Percentiles rank a stretch among this genome's conserved stretches.
Conservation (phyloP, 2,797 vertebrate genomes). For the Karalla daura region DNA sequence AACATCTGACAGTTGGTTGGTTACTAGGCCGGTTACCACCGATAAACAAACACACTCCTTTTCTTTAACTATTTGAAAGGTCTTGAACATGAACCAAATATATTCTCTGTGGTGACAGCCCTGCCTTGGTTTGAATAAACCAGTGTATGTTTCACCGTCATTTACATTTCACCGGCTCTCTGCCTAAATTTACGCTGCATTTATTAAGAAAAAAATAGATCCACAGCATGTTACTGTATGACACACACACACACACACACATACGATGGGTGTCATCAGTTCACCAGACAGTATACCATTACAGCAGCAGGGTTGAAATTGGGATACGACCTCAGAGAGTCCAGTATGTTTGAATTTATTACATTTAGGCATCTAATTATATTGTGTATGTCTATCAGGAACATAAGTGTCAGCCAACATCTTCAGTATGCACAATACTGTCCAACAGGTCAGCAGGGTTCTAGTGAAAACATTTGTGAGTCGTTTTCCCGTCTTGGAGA, state of each 20-base stretch:
- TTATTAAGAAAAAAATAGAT: constrained; percentile 63
- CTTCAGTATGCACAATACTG: constrained; percentile 12
- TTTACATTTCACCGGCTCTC: constrained; percentile 56
- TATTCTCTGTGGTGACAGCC: constrained; percentile 71
- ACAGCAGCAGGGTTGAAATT: neutral
- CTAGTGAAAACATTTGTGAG: constrained; percentile 54
- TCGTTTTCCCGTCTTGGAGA: constrained; percentile 50
- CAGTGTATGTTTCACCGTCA: constrained; percentile 52
- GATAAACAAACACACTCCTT: constrained; percentile 71
- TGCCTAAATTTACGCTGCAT: constrained; percentile 65
- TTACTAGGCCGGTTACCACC: constrained; percentile 71
- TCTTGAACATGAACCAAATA: constrained; percentile 73
- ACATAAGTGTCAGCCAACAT: neutral
- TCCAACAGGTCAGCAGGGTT: constrained; percentile 40
- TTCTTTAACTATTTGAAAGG: constrained; percentile 71
- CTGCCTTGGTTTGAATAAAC: constrained; percentile 58
- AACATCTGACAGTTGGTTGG: constrained; percentile 69
- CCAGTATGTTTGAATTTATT: neutral
- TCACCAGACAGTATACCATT: constrained; percentile 21
- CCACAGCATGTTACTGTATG: constrained; percentile 42
- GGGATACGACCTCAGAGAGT: neutral
- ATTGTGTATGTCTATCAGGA: neutral
- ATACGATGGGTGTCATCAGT: constrained; percentile 22
- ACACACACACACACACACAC: no score
- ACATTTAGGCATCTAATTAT: neutral